These are phyloP conservation scores for Eutrigla gurnardus DNA, from an alignment of 2,797 vertebrate genomes.

Conservation along the genomic window DNA sequence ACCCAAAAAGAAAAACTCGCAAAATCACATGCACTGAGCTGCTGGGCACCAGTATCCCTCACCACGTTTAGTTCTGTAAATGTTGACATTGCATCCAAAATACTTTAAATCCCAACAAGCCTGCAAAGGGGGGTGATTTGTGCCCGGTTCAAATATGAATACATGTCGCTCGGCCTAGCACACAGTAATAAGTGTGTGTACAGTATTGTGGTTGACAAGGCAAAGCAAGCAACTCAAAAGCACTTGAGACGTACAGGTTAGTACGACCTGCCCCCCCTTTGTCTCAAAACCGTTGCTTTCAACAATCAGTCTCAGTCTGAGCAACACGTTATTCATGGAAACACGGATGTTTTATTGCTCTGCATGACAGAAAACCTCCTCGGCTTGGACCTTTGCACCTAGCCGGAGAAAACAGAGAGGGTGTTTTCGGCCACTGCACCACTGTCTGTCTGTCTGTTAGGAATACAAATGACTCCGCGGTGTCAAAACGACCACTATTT, in stretches of 20 bases:
- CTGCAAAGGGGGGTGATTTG: not conserved
- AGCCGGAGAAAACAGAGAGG: conserved; percentile 45
- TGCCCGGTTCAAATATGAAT: conserved; percentile 8
- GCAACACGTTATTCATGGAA: conserved; percentile 31
- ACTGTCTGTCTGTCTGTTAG: conserved; percentile 67
- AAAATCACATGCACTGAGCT: conserved; percentile 27
- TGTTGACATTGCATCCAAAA: not conserved
- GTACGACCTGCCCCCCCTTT: conserved; percentile 36
- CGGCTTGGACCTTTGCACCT: conserved; percentile 73
- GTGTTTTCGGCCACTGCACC: conserved; percentile 80
- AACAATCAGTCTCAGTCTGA: conserved; percentile 21
- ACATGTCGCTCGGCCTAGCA: conserved; percentile 15
- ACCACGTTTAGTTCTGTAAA: not conserved
- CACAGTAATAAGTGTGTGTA: conserved; percentile 4
- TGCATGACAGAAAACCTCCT: conserved; percentile 58
- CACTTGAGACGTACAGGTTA: conserved; percentile 49
- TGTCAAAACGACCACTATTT: conserved; percentile 37
- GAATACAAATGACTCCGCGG: conserved; percentile 80
- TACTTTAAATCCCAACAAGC: conserved; percentile 4
- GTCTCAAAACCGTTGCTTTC: conserved; percentile 26
- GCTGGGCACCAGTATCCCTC: not conserved
- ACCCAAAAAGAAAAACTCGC: conserved; percentile 17
- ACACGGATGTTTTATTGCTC: conserved; percentile 41
- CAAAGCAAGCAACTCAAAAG: conserved; percentile 27
- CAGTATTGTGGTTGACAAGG: conserved; percentile 46